Base-by-base conservation (phyloP, 1,140 invertebrate species). In the Scaptomyza montana region DNA sequence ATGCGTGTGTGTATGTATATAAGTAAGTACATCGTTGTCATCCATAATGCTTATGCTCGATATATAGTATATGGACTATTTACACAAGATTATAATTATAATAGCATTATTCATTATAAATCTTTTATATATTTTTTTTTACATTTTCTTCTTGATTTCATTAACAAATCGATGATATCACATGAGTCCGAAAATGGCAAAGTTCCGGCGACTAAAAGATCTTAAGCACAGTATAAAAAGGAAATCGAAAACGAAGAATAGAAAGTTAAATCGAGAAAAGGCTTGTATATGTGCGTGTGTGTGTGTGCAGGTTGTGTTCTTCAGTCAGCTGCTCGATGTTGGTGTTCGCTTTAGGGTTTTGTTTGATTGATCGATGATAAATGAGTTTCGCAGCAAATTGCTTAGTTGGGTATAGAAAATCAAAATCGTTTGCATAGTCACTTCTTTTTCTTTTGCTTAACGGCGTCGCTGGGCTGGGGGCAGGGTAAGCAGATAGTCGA, bases 401-500 rank as follows among this genome's bases (percentile, higher is more conserved):
- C 66, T 63, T 69, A 39, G 50, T 74, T 69, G 72, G 57, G 46
- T 25, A 19, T 57, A 62, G 65, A 49, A 45, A 59, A 70, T 74
- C 60, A 56, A 47, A 74, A 51, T 63, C 71, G 66, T 50, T 74
- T 36, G 39, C 71, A 46, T 28, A 50, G 71, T 74, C 71, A 74
- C 50, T 16, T 54, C 8, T 53, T 28, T 1, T 19, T 4, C 59
- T 64, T 89, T 12, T 43, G 8, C 12, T n/a, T 43, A 89, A 72
- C 74, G 90, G 60, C 74, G 90, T 74, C 90, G 90, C 55, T 89
- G 84, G 9, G 77, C 43, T 54, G 92, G 93, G 61, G 92, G 93
- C 39, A 93, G 78, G 21, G 92, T 93, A 5, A 93, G 92, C 41
- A 94, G 85, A 68, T 93, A 96, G 51, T 96, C 95, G 3, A 97